Conservation (phyloP, 2,113 vertebrate species). For the Zootoca vivipara region DNA sequence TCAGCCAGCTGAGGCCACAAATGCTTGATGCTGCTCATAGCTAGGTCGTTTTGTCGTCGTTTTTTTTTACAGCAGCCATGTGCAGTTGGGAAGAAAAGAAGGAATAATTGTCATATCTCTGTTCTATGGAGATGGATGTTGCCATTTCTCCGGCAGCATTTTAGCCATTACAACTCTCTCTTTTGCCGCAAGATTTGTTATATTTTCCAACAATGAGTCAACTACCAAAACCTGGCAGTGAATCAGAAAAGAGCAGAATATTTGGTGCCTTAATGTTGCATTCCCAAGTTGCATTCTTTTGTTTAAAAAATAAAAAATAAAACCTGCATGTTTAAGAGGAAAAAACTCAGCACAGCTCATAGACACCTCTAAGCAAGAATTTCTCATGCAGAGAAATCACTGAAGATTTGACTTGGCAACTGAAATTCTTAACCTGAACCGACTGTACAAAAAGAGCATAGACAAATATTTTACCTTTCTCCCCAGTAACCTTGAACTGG, state of each 20-base stretch:
- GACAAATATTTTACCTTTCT: background rate
- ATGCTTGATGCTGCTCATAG: background rate
- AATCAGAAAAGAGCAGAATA: background rate
- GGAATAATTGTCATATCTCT: background rate
- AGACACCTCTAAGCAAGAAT: background rate
- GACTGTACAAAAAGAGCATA: background rate
- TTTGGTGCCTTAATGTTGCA: background rate
- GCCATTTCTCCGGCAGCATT: background rate
- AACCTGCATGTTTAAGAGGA: background rate
- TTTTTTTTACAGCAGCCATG: background rate
- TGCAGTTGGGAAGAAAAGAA: background rate
- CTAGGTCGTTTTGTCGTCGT: background rate
- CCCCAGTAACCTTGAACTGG: background rate
- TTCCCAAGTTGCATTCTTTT: background rate
- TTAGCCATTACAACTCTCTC: background rate
- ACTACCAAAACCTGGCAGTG: background rate
- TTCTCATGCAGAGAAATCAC: background rate
- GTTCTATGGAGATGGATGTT: background rate
- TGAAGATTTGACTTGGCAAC: background rate
- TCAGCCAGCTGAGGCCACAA: background rate
- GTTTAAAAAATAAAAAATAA: background rate
- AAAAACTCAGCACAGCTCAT: background rate
- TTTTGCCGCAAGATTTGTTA: background rate
- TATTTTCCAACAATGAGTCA: background rate
- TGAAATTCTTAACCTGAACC: background rate